These are phyloP conservation scores for Nibea coibor DNA, from an alignment of 2,113 vertebrate genomes.

Conservation along the genomic window DNA sequence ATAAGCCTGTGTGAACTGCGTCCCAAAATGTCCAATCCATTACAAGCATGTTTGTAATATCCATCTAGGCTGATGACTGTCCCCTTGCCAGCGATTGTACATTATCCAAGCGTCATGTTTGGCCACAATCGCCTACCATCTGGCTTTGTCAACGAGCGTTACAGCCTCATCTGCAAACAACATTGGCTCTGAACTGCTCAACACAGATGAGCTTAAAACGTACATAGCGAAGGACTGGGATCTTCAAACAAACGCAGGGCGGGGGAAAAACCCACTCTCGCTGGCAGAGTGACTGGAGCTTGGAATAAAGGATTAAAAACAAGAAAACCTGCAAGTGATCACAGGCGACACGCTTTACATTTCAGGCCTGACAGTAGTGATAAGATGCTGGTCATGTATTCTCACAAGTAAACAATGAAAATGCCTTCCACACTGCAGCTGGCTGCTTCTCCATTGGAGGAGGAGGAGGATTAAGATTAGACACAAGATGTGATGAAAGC, in stretches of 20 bases:
- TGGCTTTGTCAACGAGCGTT: constrained; percentile 81
- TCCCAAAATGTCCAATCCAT: constrained; percentile 83
- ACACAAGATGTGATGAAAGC: constrained; percentile 72
- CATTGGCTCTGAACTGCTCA: constrained; percentile 75
- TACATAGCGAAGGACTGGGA: constrained; percentile 60
- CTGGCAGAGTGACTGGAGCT: constrained; percentile 66
- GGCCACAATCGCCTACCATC: constrained; percentile 84
- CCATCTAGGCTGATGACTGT: constrained; percentile 78
- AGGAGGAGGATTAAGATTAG: constrained; percentile 77
- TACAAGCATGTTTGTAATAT: constrained; percentile 84
- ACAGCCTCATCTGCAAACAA: constrained; percentile 84
- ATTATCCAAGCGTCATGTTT: constrained; percentile 83
- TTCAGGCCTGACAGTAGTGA: constrained; percentile 77
- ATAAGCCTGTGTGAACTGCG: constrained; percentile 75
- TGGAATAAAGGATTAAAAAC: constrained; percentile 76
- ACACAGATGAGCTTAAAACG: constrained; percentile 78
- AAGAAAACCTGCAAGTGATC: constrained; percentile 75
- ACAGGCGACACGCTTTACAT: constrained; percentile 72
- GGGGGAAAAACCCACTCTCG: constrained; percentile 24
- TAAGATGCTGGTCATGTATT: constrained; percentile 75
- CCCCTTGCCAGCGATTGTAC: constrained; percentile 81
- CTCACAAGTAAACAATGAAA: constrained; percentile 77
- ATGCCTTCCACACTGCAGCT: constrained; percentile 64
- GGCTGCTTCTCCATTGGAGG: constrained; percentile 55
- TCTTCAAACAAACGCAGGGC: constrained; percentile 71